phyloP scores from a whole-genome alignment of 2,113 vertebrate genomes.

The Mixornis gularis region DNA sequence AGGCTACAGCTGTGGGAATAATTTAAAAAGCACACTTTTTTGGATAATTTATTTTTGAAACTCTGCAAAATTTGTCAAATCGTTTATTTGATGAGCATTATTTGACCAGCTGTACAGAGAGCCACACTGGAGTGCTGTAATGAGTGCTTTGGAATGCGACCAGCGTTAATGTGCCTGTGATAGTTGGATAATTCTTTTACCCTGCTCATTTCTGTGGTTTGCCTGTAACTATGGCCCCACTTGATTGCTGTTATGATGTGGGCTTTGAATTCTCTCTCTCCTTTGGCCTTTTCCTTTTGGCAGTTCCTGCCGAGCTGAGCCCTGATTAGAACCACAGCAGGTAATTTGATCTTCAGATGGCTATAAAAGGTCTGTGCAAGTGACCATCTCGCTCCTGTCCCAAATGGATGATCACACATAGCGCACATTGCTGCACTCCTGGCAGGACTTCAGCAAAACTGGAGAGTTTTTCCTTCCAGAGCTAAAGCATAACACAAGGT shows the following conservation, averaged over 20 bases:
- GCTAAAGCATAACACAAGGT: background rate
- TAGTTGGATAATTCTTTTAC: slow-evolving; percentile 37
- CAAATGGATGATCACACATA: slow-evolving; percentile 18
- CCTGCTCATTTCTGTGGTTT: slow-evolving; percentile 37
- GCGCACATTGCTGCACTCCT: background rate
- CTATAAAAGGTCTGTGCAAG: slow-evolving; percentile 61
- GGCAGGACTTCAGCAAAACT: slow-evolving; percentile 39
- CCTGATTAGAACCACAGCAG: slow-evolving; percentile 62
- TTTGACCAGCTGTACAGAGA: slow-evolving; percentile 42
- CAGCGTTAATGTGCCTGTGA: slow-evolving; percentile 21
- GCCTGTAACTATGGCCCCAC: slow-evolving; percentile 22
- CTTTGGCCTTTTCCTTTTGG: slow-evolving; percentile 62
- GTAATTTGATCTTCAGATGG: slow-evolving; percentile 55
- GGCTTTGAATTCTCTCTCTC: slow-evolving; percentile 58
- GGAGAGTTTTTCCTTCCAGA: slow-evolving; percentile 8
- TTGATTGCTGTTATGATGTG: slow-evolving; percentile 52
- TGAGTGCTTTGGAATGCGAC: slow-evolving; percentile 18
- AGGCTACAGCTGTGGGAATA: slow-evolving; percentile 35
- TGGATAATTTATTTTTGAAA: slow-evolving; percentile 42
- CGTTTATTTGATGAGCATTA: slow-evolving; percentile 46
- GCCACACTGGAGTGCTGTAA: slow-evolving; percentile 31
- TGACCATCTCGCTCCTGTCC: slow-evolving; percentile 24
- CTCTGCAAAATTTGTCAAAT: slow-evolving; percentile 46
- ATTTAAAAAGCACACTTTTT: slow-evolving; percentile 29
- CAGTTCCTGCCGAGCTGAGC: slow-evolving; percentile 49